Evolutionary conservation across 2,888 invertebrate genomes (phyloP), one percentile per base, ranked within the genome.

Genomic region (Nomada flava): DNA sequence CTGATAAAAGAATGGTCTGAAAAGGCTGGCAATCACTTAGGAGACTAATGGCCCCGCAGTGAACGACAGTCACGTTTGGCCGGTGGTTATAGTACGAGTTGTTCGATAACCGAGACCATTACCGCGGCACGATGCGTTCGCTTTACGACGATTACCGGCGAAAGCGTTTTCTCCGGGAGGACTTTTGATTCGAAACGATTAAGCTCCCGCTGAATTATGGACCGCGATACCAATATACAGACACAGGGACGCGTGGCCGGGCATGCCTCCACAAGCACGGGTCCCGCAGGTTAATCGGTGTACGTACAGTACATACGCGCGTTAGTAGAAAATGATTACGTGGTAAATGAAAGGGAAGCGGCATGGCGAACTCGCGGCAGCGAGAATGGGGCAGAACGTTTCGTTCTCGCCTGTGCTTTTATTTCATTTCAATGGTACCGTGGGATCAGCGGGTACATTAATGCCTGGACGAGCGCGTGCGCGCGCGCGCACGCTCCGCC

Each of bases 361-460:
- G 82, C 78, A 81, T 65, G 86, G 87, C 76, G 86, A 79, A 85
- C 86, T 87, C 88, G 82, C 85, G 75, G 85, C 84, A 75, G 71
- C 79, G 89, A 86, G 88, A 88, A 90, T 88, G 90, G 90, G 36
- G 87, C 85, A 88, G 89, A 88, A 86, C 89, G 90, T 90, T 90
- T 88, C 89, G 87, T 89, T 87, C 90, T 89, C 88, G 80, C 89
- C 88, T 77, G 90, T 91, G 93, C 92, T 92, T 93, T 93, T 93
- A 93, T 93, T 93, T 93, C 92, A 93, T 93, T 93, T 92, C 92
- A 92, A 93, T 93, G 93, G 93, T 89, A 91, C 89, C 89, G 89
- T 90, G 88, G 92, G 92, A 93, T 93, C 93, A 93, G 91, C 92
- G 92, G 89, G 91, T 91, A 93, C 93, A 92, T 93, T 93, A 93